Evolutionary conservation across 1,140 invertebrate genomes (phyloP).

Genomic region (Spodoptera litura): DNA sequence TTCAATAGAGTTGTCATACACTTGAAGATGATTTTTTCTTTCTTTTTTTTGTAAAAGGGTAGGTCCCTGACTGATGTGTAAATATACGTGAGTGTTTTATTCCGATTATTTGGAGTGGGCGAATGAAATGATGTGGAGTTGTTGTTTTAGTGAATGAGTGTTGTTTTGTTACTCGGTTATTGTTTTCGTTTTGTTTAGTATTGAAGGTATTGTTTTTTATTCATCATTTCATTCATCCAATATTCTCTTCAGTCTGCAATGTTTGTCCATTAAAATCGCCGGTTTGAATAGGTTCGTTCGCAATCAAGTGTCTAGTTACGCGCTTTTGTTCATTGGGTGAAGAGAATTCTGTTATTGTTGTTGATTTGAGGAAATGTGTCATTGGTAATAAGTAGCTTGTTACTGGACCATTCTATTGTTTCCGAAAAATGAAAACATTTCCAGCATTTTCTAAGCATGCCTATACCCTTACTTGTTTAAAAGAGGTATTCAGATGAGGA

Average conservation of each 20-base stretch:
- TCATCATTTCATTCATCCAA: slow-evolving; percentile 1
- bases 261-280: too few species aligned
- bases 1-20: slow-evolving; percentile 44
- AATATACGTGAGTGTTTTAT: slow-evolving; percentile 59
- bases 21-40: slow-evolving; percentile 33
- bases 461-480: too few species aligned
- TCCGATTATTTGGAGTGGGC: slow-evolving; percentile 53
- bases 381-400: too few species aligned
- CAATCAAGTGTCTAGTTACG: too few species aligned
- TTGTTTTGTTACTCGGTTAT: slow-evolving; percentile 53
- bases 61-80: slow-evolving; percentile 55
- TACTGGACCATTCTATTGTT: too few species aligned
- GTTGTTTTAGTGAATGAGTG: slow-evolving; percentile 53
- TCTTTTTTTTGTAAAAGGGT: slow-evolving; percentile 50
- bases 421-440: too few species aligned
- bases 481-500: background rate
- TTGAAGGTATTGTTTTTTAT: background rate
- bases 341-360: too few species aligned
- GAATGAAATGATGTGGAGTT: slow-evolving; percentile 55
- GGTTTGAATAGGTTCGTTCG: too few species aligned
- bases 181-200: slow-evolving; percentile 48
- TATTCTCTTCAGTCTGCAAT: background rate
- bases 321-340: too few species aligned
- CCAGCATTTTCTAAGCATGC: too few species aligned
- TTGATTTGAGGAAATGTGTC: too few species aligned